Evolutionary conservation across 53 echinoderm and acorn worm genomes (phyloP), one percentile per base, ranked within the genome.

Genomic region (Luidia sarsii): DNA sequence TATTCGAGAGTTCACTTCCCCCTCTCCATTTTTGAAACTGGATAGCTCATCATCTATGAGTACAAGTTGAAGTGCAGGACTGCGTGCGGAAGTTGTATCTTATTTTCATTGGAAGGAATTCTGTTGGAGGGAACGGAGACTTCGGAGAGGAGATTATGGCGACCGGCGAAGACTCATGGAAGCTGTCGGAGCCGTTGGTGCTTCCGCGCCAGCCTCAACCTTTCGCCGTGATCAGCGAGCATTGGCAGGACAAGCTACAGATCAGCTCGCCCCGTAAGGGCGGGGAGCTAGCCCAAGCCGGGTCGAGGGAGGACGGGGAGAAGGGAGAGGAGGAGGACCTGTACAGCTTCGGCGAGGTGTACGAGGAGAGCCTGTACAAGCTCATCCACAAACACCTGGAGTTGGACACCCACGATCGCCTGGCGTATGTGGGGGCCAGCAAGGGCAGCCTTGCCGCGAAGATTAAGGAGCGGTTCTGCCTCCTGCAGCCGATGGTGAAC

Each of bases 321-420:
- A 65, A 83, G 16, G 99, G 91, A 20, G 6, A 6, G 6, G 6
- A 6, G 6, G 70, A 83, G 16, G 99, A 94, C 28, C 57, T 83
- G 25, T 99, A 89, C 80, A 99, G 99, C 59, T 99, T 99, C 48
- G 99, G 99, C 8, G 50, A 83, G 13, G 89, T 87, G 22, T 99
- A 99, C 82, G 99, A 99, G 34, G 91, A 89, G 15, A 82, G 68
- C 18, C 82, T 99, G 57, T 94, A 91, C 56, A 88, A 94, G 64
- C 67, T 94, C 1, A 91, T 99, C 41, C 99, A 99, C 83, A 99
- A 91, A 59, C 99, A 99, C 71, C 87, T 99, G 37, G 99, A 99
- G 74, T 56, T 99, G 37, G 93, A 99, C 50, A 99, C 99, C 22
- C 86, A 99, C 48, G 94, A 99, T 22, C 83, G 94, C 37, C 87